A percentile compares a stretch with the other conserved stretches of the same genome.
phyloP scores from a whole-genome alignment of 2,797 vertebrate species.

The Alectoris magna region DNA sequence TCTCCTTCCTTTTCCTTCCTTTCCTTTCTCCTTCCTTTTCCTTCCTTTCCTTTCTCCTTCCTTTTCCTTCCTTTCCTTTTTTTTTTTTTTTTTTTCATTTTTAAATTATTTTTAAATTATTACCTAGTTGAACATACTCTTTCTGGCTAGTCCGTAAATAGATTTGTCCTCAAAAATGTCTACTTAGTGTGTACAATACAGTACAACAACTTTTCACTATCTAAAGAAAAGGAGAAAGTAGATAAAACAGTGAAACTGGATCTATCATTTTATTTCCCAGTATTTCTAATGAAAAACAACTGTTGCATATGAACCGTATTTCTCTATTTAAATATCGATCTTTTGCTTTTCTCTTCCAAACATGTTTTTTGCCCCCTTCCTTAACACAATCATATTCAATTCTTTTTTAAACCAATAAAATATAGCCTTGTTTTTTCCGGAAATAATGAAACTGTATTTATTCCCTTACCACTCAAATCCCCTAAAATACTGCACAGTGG shows the following conservation, averaged over 20 bases:
- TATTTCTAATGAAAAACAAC: background rate
- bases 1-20: background rate
- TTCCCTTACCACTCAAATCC: background rate
- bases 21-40: background rate
- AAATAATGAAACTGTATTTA: background rate
- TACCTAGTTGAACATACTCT: background rate
- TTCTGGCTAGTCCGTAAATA: background rate
- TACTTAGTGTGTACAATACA: background rate
- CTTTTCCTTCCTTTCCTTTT: background rate
- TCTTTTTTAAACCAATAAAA: background rate
- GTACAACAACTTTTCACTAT: background rate
- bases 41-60: too few relatives aligned
- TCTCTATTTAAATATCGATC: background rate
- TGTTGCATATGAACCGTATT: background rate
- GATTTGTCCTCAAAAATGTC: background rate
- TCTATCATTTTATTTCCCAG: background rate
- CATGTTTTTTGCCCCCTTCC: background rate
- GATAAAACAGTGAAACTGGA: background rate
- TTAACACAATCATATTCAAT: background rate
- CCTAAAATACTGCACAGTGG: background rate
- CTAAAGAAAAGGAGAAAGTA: background rate
- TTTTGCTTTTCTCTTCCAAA: background rate
- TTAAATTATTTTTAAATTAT: background rate
- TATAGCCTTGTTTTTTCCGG: background rate
- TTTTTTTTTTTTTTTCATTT: background rate